phyloP scores from a whole-genome alignment of 2,888 invertebrate genomes.

The Hemaris fuciformis region DNA sequence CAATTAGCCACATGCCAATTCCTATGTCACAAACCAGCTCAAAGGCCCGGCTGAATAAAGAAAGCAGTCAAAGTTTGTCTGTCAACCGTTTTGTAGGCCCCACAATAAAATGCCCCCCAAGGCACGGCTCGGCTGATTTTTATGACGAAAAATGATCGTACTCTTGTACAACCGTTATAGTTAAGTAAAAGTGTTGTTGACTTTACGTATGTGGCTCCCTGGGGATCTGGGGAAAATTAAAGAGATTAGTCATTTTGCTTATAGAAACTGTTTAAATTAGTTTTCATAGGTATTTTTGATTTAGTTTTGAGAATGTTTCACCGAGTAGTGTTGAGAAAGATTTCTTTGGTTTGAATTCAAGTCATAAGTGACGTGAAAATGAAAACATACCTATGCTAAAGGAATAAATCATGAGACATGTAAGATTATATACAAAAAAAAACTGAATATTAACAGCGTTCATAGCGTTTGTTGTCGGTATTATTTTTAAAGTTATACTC shows the following conservation, averaged over 20 bases:
- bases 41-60: conserved; percentile 49
- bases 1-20: conserved; percentile 31
- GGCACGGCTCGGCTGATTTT: conserved; percentile 49
- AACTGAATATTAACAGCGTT: too few species aligned
- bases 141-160: conserved; percentile 67
- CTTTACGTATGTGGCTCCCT: not conserved
- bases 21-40: conserved; percentile 31
- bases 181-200: not conserved
- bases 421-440: too few species aligned
- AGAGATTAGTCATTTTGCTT: not conserved
- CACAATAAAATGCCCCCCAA: conserved; percentile 55
- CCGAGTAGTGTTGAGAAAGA: too few species aligned
- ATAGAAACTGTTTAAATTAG: not conserved
- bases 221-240: not conserved
- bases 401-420: too few species aligned
- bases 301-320: too few species aligned
- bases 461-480: too few species aligned
- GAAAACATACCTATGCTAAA: too few species aligned
- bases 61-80: conserved; percentile 63
- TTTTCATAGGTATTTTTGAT: not conserved
- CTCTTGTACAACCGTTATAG: conserved; percentile 29
- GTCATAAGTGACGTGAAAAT: too few species aligned
- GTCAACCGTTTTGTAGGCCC: conserved; percentile 49
- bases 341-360: too few species aligned
- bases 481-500: too few species aligned